Conservation (phyloP, 2,888 invertebrate genomes). For the Hedya salicella region DNA sequence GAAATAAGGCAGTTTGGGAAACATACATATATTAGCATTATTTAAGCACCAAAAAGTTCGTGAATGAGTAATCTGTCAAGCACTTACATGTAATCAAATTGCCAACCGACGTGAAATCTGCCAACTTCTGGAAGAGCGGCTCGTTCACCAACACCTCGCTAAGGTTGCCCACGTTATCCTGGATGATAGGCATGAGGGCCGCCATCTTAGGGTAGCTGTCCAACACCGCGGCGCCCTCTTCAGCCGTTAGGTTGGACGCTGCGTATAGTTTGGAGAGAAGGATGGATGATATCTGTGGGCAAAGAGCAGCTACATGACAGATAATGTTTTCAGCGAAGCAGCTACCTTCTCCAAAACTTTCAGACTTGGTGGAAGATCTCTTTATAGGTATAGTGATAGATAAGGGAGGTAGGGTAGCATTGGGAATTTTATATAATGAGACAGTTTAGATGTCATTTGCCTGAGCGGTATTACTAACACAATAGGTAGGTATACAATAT, state of each 20-base stretch:
- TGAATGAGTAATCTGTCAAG: too few species aligned
- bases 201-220: slow-evolving; percentile 71
- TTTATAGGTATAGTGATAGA: too few species aligned
- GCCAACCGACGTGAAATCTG: slow-evolving; percentile 61
- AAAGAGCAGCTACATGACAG: not conserved
- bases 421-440: too few species aligned
- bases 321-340: not conserved
- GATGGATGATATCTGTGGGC: slow-evolving; percentile 69
- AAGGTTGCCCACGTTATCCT: slow-evolving; percentile 61
- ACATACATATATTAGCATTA: too few species aligned
- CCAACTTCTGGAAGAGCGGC: slow-evolving; percentile 65
- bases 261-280: slow-evolving; percentile 76
- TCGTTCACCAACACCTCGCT: slow-evolving; percentile 63
- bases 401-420: too few species aligned
- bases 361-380: too few species aligned
- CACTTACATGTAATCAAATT: slow-evolving; percentile 65
- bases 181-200: slow-evolving; percentile 73
- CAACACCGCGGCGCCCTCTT: slow-evolving; percentile 74
- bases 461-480: too few species aligned
- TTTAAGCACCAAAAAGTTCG: not conserved
- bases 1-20: too few species aligned
- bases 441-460: too few species aligned
- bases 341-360: too few species aligned
- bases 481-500: too few species aligned
- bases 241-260: slow-evolving; percentile 77